Evolutionary conservation across 2,113 vertebrate genomes (phyloP).

Genomic region (Peromyscus californicus): DNA sequence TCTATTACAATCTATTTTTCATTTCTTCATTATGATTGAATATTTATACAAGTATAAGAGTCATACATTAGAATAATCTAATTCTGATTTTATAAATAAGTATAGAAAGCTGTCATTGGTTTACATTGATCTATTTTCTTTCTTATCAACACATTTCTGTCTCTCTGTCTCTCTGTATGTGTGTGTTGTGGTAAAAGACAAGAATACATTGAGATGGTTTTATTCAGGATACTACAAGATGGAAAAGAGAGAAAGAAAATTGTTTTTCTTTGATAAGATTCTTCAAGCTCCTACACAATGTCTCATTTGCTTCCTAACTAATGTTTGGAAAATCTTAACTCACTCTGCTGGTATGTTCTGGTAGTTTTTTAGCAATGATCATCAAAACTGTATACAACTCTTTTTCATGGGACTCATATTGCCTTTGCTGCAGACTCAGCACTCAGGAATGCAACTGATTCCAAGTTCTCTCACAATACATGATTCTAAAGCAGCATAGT

Average conservation of each 20-base stretch:
- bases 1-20: background rate
- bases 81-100: background rate
- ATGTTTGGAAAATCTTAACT: background rate
- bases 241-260: background rate
- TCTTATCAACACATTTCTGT: background rate
- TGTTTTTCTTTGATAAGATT: background rate
- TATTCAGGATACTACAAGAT: background rate
- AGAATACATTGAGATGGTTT: background rate
- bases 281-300: background rate
- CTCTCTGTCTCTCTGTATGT: background rate
- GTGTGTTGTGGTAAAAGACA: background rate
- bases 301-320: background rate
- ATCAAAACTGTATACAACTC: background rate
- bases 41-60: background rate
- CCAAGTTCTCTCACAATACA: background rate
- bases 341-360: background rate
- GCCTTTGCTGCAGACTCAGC: background rate
- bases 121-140: conserved; percentile 7
- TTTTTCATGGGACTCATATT: background rate
- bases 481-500: background rate
- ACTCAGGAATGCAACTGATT: background rate
- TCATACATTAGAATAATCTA: conserved; percentile 50
- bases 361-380: background rate
- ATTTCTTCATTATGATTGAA: conserved; percentile 35
- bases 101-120: background rate